Evolutionary conservation across 2,888 invertebrate genomes (phyloP).

Genomic region (Dryobota labecula): DNA sequence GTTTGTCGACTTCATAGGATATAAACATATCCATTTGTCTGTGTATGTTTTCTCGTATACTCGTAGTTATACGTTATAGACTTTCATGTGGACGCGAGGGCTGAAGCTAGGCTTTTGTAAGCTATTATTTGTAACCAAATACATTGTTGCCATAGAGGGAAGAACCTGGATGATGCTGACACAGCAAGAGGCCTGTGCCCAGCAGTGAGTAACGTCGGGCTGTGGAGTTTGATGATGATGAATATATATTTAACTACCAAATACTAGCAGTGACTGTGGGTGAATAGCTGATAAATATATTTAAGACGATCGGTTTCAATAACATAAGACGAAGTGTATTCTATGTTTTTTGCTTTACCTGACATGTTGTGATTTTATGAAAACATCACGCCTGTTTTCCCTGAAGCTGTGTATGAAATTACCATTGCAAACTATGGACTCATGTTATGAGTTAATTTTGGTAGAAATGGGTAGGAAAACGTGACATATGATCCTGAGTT

Average conservation of each 20-base stretch:
- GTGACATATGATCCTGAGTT: no score
- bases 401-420: not conserved
- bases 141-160: no score
- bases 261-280: not conserved
- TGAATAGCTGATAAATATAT: not conserved
- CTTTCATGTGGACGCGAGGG: no score
- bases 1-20: no score
- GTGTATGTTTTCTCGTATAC: no score
- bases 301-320: not conserved
- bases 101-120: no score
- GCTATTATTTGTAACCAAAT: no score
- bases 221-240: not conserved
- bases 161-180: no score
- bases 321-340: not conserved
- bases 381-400: not conserved
- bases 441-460: constrained; percentile 6
- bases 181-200: no score
- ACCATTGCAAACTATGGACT: constrained; percentile 12
- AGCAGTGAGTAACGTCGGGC: no score
- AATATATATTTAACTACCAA: not conserved
- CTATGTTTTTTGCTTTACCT: constrained; percentile 16
- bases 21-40: no score
- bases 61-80: no score
- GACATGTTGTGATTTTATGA: constrained; percentile 2
- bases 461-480: not conserved